Evolutionary conservation across 2,888 invertebrate genomes (phyloP).

Genomic region (Plagodis pulveraria): DNA sequence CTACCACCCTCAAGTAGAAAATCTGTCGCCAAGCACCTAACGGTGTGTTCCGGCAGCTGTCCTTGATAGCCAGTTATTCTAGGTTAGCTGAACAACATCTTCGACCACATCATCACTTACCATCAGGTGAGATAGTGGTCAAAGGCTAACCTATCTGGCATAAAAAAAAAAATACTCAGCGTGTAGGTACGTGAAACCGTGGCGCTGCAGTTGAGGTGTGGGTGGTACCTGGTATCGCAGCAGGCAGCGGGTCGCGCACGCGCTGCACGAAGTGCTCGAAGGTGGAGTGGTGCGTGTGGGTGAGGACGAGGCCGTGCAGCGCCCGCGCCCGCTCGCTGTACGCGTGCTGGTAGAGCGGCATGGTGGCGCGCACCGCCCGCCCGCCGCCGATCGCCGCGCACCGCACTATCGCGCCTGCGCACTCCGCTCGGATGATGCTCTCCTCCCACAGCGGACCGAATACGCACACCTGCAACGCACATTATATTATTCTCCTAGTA

Average conservation of each 20-base stretch:
- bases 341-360: slow-evolving; percentile 96
- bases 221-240: slow-evolving; percentile 1
- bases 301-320: slow-evolving; percentile 92
- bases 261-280: slow-evolving; percentile 91
- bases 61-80: too few species aligned
- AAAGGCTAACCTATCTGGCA: too few species aligned
- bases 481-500: too few species aligned
- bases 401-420: slow-evolving; percentile 92
- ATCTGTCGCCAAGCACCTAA: too few species aligned
- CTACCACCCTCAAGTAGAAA: too few species aligned
- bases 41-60: too few species aligned
- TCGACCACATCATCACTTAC: too few species aligned
- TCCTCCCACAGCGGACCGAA: slow-evolving; percentile 99
- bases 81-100: too few species aligned
- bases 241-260: slow-evolving; percentile 63
- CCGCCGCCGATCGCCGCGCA: slow-evolving; percentile 97
- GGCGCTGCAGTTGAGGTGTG: too few species aligned
- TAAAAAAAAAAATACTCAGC: too few species aligned
- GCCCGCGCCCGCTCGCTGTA: slow-evolving; percentile 96
- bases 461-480: slow-evolving; percentile 88
- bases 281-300: slow-evolving; percentile 94
- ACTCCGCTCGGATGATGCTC: slow-evolving; percentile 85
- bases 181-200: too few species aligned
- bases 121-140: too few species aligned
- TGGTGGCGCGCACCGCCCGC: slow-evolving; percentile 94